Conservation (phyloP, 2,888 invertebrate genomes). For the Camponotus fellah region DNA sequence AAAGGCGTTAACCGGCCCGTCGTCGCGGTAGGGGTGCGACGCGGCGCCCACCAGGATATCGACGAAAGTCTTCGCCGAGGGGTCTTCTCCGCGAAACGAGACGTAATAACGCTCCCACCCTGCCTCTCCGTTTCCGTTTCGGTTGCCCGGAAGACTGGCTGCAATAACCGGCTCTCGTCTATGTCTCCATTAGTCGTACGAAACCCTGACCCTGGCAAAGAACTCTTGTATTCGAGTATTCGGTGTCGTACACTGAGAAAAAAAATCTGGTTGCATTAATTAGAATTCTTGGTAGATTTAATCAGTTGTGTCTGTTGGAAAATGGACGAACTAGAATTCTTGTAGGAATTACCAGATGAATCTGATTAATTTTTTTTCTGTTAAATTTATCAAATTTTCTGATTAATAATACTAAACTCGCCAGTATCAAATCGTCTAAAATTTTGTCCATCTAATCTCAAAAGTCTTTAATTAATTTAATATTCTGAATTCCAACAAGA, state of each 20-base stretch:
- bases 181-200: constrained; percentile 65
- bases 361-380: too few species aligned
- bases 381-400: too few species aligned
- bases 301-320: too few species aligned
- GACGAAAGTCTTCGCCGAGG: constrained; percentile 67
- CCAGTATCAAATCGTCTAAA: too few species aligned
- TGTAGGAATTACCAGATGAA: too few species aligned
- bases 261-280: too few species aligned
- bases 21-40: constrained; percentile 47
- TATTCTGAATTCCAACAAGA: too few species aligned
- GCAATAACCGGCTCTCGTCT: constrained; percentile 64
- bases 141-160: constrained; percentile 46
- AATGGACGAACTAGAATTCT: too few species aligned
- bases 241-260: background rate
- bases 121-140: constrained; percentile 28
- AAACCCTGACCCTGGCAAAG: constrained; percentile 43
- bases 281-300: too few species aligned
- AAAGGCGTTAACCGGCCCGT: constrained; percentile 71
- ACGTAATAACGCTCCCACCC: constrained; percentile 66
- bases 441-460: too few species aligned
- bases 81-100: constrained; percentile 65
- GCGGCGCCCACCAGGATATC: constrained; percentile 67
- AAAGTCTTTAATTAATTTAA: too few species aligned
- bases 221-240: background rate
- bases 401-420: too few species aligned